Conservation (phyloP, 2,113 vertebrate genomes). For the Gymnorhina tibicen region DNA sequence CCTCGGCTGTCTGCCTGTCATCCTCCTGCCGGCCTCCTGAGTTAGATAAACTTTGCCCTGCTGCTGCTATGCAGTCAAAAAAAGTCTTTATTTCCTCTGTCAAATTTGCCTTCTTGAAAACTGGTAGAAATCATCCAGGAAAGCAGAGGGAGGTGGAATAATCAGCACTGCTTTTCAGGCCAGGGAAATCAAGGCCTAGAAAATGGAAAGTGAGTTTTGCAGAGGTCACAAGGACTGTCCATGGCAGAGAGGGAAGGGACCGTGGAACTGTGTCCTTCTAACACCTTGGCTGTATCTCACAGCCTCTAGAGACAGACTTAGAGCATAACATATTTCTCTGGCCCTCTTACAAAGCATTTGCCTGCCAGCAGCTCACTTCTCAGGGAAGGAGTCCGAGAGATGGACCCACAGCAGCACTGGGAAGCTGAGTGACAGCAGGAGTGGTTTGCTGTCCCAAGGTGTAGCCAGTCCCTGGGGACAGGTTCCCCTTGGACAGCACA, state of each 20-base stretch:
- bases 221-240: neutral
- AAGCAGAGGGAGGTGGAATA: neutral
- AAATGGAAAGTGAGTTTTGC: neutral
- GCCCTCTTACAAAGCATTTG: neutral
- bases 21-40: neutral
- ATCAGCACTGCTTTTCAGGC: neutral
- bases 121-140: neutral
- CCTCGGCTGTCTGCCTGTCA: neutral
- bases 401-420: neutral
- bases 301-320: neutral
- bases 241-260: neutral
- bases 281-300: neutral
- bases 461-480: neutral
- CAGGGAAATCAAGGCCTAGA: neutral
- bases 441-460: rapidly evolving
- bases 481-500: neutral
- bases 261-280: neutral
- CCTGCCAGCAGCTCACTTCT: neutral
- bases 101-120: neutral
- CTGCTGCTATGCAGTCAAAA: neutral
- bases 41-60: neutral
- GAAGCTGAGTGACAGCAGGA: neutral
- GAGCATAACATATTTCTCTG: neutral
- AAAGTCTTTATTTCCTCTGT: neutral
- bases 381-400: neutral